Conservation (phyloP, 2,113 vertebrate species). For the Xyliphius kryptos region DNA sequence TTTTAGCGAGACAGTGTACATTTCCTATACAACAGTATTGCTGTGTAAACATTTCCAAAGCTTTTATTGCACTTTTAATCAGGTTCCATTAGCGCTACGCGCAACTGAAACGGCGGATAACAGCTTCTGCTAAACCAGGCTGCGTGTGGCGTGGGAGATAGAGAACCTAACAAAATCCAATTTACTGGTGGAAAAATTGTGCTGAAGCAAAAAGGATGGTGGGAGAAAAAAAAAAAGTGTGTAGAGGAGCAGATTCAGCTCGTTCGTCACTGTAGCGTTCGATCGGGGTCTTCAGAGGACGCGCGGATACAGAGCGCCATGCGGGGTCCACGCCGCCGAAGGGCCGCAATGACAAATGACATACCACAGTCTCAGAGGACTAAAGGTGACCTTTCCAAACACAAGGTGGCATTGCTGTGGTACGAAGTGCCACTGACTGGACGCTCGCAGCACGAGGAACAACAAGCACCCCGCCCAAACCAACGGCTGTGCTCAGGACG, state of each 20-base stretch:
- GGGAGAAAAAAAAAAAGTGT: constrained; percentile 16
- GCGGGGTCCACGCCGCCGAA: constrained; percentile 45
- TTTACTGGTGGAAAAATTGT: constrained; percentile 59
- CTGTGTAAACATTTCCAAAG: constrained; percentile 30
- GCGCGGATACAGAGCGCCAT: constrained; percentile 54
- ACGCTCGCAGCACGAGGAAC: too few relatives aligned
- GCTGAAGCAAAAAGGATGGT: constrained; percentile 23
- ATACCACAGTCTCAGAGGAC: constrained; percentile 39
- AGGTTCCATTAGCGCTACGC: background rate
- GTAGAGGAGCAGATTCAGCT: constrained; percentile 46
- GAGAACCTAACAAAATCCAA: constrained; percentile 59
- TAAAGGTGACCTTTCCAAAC: constrained; percentile 31
- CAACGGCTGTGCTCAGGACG: too few relatives aligned
- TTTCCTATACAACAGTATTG: background rate
- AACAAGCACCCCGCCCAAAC: too few relatives aligned
- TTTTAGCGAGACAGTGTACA: background rate
- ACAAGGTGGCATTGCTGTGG: too few relatives aligned
- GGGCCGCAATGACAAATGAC: constrained; percentile 42
- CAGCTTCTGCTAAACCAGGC: background rate
- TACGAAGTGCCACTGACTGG: too few relatives aligned
- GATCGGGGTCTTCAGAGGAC: constrained; percentile 54
- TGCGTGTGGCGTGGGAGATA: constrained; percentile 10
- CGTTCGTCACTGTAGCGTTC: constrained; percentile 59
- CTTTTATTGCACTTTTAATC: constrained; percentile 16
- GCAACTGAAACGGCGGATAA: background rate